These are phyloP conservation scores for Diploptera punctata DNA, from an alignment of 2,888 invertebrate species.

Conservation along the genomic window DNA sequence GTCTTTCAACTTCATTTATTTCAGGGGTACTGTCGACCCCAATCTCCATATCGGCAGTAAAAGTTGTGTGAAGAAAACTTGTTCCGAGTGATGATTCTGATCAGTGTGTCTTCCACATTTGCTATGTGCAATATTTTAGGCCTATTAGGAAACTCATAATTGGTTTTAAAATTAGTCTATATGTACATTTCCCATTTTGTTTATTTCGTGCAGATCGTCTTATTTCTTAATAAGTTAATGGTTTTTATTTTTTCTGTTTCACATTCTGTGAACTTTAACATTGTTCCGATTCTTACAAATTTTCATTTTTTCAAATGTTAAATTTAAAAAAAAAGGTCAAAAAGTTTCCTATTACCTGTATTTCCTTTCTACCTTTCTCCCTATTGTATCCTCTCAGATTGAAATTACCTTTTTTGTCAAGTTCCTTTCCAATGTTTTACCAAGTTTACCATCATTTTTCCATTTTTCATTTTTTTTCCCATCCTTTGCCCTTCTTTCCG, in stretches of 20 bases:
- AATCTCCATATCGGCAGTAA: conserved; percentile 23
- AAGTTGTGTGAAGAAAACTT: conserved; percentile 18
- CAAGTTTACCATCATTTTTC: no score
- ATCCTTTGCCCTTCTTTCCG: conserved; percentile 4
- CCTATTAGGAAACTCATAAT: conserved; percentile 32
- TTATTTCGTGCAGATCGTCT: background rate
- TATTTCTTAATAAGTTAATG: background rate
- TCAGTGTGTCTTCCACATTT: conserved; percentile 41
- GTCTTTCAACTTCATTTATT: conserved; percentile 26
- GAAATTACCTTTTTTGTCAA: background rate
- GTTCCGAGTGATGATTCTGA: conserved; percentile 20
- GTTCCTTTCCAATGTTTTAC: no score
- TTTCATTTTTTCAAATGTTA: no score
- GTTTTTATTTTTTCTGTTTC: background rate
- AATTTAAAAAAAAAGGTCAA: no score
- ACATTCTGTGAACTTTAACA: no score
- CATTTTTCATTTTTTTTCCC: background rate
- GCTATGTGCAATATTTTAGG: conserved; percentile 40
- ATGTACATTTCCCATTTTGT: conserved; percentile 16
- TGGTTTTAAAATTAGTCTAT: conserved; percentile 28
- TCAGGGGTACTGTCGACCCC: conserved; percentile 32
- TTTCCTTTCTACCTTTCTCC: background rate
- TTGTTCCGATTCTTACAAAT: no score
- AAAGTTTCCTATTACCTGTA: background rate
- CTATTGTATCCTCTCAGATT: background rate